Evolutionary conservation across 2,113 vertebrate species (phyloP).

Genomic region (Athene noctua): DNA sequence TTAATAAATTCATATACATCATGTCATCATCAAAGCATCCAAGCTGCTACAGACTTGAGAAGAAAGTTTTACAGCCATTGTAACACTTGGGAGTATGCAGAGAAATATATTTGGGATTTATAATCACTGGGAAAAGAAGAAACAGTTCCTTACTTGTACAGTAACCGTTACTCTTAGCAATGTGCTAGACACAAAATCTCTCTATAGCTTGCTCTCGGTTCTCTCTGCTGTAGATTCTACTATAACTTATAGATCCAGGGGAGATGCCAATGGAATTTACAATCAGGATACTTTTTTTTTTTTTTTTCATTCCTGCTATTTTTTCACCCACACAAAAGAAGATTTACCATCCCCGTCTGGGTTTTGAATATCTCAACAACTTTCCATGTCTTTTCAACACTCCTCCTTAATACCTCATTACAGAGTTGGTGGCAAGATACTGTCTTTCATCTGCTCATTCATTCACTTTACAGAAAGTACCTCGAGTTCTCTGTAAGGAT

Average conservation of each 20-base stretch:
- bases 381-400: constrained; percentile 21
- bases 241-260: not conserved
- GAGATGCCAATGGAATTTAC: not conserved
- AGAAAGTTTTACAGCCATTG: not conserved
- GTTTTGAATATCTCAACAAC: constrained; percentile 40
- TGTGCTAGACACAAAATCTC: not conserved
- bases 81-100: not conserved
- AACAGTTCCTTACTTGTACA: not conserved
- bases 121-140: not conserved
- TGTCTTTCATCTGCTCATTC: constrained; percentile 49
- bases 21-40: not conserved
- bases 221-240: not conserved
- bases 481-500: not conserved
- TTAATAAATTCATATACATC: not conserved
- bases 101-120: not conserved
- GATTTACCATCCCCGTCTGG: not conserved
- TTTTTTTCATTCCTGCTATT: not conserved
- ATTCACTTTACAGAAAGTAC: not conserved
- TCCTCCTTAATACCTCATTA: constrained; percentile 41
- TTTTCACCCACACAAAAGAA: not conserved
- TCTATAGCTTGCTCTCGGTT: not conserved
- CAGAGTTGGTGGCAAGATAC: constrained; percentile 14
- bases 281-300: not conserved
- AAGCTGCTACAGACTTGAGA: not conserved
- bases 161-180: not conserved